phyloP scores from a whole-genome alignment of 2,888 invertebrate genomes.

The Odontothrips loti region DNA sequence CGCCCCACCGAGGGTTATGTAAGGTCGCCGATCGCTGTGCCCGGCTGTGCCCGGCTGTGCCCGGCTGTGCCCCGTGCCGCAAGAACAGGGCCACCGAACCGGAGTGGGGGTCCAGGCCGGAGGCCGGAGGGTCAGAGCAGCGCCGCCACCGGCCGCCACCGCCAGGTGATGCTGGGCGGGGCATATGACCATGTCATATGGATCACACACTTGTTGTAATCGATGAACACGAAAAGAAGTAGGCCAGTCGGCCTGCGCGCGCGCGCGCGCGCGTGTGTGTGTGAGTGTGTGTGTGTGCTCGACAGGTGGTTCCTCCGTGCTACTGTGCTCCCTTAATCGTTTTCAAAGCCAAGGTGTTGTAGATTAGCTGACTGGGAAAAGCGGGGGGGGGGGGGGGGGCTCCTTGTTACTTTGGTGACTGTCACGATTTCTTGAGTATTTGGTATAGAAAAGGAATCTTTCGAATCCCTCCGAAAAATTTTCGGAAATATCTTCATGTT shows the following conservation, averaged over 20 bases:
- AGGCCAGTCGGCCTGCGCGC: background rate
- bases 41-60: background rate
- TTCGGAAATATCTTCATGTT: too few species aligned
- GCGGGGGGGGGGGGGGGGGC: background rate
- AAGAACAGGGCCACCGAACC: background rate
- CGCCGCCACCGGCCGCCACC: background rate
- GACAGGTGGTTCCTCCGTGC: background rate
- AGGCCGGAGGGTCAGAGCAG: background rate
- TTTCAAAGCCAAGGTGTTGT: too few species aligned
- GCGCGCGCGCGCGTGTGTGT: background rate
- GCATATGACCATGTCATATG: background rate
- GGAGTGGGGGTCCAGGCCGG: too few species aligned
- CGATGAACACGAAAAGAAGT: background rate
- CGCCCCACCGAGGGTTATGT: constrained; percentile 12
- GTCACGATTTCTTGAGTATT: too few species aligned
- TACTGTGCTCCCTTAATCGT: background rate
- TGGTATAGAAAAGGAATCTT: too few species aligned
- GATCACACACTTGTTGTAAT: background rate
- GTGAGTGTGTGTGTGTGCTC: background rate
- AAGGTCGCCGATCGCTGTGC: constrained; percentile 17
- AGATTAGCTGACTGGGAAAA: too few species aligned
- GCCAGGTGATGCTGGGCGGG: background rate
- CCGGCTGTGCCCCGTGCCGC: background rate
- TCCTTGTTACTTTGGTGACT: background rate
- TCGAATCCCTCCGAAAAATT: too few species aligned